Conservation (phyloP, 2,888 invertebrate species). For the Lochmaea crataegi region DNA sequence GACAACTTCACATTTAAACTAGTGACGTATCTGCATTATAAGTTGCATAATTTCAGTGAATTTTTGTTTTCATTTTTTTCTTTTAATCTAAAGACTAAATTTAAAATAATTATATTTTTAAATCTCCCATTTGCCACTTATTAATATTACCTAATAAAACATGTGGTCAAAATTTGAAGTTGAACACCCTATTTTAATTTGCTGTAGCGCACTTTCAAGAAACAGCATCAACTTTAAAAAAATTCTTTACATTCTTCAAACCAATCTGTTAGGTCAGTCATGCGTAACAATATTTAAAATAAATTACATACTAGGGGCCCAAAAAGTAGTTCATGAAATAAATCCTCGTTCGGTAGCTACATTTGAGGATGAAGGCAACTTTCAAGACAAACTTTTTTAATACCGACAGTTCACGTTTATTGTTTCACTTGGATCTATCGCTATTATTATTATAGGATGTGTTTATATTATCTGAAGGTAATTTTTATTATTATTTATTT, state of each 20-base stretch:
- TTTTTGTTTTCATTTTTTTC: too few species aligned
- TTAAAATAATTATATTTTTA: too few species aligned
- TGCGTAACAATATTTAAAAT: neutral
- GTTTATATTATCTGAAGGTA: neutral
- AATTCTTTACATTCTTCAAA: neutral
- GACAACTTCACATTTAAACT: too few species aligned
- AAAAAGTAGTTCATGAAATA: neutral
- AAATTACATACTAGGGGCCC: neutral
- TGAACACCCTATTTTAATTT: too few species aligned
- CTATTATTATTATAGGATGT: neutral
- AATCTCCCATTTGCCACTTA: too few species aligned
- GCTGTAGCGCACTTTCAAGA: neutral
- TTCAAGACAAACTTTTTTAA: slow-evolving; percentile 8
- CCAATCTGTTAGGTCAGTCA: neutral
- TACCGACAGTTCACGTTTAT: neutral
- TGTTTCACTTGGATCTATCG: neutral
- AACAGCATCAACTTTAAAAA: neutral
- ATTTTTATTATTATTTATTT: neutral
- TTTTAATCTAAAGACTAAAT: too few species aligned
- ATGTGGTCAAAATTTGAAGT: too few species aligned
- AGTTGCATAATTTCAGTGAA: too few species aligned
- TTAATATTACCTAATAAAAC: too few species aligned
- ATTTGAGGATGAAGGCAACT: neutral
- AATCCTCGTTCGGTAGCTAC: neutral
- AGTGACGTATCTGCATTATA: too few species aligned